These are phyloP conservation scores for Rhagoletis pomonella DNA, from an alignment of 1,140 invertebrate species.

Conservation along the genomic window DNA sequence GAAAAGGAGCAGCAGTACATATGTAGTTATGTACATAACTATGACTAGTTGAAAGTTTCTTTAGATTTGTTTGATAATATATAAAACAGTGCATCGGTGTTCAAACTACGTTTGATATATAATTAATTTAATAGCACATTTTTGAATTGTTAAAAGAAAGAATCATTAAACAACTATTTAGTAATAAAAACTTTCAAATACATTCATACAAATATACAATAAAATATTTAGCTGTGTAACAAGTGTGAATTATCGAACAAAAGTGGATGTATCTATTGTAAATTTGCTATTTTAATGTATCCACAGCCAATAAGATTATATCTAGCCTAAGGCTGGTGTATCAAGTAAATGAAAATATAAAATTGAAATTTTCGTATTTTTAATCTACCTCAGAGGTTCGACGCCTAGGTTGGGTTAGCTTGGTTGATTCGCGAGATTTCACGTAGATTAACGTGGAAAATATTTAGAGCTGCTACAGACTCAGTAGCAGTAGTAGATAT, in stretches of 20 bases:
- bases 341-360: slow-evolving; percentile 34
- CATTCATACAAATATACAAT: background rate
- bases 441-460: no score
- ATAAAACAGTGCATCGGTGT: background rate
- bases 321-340: slow-evolving; percentile 10
- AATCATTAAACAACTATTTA: background rate
- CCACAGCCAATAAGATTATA: slow-evolving; percentile 17
- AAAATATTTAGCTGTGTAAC: background rate
- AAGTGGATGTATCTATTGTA: slow-evolving; percentile 36
- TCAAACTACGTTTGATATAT: slow-evolving; percentile 24
- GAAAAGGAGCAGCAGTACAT: background rate
- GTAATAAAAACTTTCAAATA: slow-evolving; percentile 29
- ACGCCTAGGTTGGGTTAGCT: no score
- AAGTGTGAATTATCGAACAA: slow-evolving; percentile 39
- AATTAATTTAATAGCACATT: slow-evolving; percentile 23
- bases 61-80: slow-evolving; percentile 7
- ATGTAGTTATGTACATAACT: background rate
- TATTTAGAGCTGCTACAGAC: no score
- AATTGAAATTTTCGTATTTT: no score
- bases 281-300: slow-evolving; percentile 16
- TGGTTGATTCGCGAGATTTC: no score
- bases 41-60: background rate
- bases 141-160: slow-evolving; percentile 26
- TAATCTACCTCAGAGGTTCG: no score
- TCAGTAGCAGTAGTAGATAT: no score